Conservation (phyloP, 2,113 vertebrate genomes). For the Dissostichus mawsoni region DNA sequence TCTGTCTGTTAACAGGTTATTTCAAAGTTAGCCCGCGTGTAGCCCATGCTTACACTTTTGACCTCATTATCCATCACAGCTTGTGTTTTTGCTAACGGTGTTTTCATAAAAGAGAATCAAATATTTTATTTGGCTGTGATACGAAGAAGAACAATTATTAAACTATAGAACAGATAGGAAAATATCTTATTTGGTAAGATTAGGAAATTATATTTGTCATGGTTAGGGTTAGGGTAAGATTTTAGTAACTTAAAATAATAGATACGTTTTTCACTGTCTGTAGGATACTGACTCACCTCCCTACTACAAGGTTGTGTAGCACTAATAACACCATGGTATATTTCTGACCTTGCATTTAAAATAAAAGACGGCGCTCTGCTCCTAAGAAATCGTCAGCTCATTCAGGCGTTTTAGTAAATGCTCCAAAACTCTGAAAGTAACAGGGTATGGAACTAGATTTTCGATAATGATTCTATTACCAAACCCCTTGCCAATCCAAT, state of each 20-base stretch:
- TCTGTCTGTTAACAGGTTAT: slow-evolving; percentile 5
- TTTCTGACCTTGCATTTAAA: background rate
- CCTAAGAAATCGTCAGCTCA: background rate
- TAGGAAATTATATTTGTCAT: background rate
- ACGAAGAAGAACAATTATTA: background rate
- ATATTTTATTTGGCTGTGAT: slow-evolving; percentile 2
- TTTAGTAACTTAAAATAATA: background rate
- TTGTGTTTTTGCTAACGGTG: background rate
- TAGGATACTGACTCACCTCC: background rate
- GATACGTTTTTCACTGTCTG: background rate
- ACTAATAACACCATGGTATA: background rate
- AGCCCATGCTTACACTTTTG: background rate
- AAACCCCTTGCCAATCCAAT: no score
- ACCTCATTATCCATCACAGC: background rate
- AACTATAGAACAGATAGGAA: background rate
- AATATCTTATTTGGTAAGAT: background rate
- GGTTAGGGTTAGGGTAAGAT: background rate
- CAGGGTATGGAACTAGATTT: background rate
- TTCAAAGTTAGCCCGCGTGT: slow-evolving; percentile 2
- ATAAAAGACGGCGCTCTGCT: background rate
- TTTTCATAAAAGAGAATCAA: background rate
- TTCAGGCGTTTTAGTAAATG: background rate
- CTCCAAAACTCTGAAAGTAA: background rate
- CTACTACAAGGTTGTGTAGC: background rate
- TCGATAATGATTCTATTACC: no score